These are phyloP conservation scores for Acholoe squamosa DNA, from an alignment of 2,888 invertebrate species.

Conservation along the genomic window DNA sequence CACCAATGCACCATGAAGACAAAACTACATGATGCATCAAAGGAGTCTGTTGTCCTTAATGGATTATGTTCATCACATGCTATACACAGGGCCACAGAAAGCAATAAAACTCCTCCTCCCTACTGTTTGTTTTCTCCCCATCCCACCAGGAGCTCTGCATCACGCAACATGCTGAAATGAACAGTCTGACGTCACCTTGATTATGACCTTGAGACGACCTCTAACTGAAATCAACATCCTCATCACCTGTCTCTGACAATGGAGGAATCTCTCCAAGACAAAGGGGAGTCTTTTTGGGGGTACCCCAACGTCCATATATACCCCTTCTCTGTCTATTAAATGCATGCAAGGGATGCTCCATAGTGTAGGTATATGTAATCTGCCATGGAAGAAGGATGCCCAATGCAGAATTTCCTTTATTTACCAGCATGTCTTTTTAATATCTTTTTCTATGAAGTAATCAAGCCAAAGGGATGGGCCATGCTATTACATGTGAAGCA, in stretches of 20 bases:
- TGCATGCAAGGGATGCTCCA: too few relatives aligned
- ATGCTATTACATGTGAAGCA: too few relatives aligned
- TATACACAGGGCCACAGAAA: neutral
- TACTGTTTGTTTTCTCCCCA: neutral
- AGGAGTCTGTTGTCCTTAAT: neutral
- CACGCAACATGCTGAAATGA: conserved; percentile 52
- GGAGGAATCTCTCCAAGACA: neutral
- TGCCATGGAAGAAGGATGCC: too few relatives aligned
- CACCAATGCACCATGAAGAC: too few relatives aligned
- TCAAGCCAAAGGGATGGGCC: too few relatives aligned
- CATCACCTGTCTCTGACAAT: conserved; percentile 1
- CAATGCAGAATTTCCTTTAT: too few relatives aligned
- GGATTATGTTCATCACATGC: neutral
- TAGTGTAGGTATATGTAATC: too few relatives aligned
- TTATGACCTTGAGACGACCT: conserved; percentile 46
- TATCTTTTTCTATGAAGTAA: too few relatives aligned
- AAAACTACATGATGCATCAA: too few relatives aligned
- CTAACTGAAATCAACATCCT: conserved; percentile 46
- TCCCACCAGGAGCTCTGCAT: neutral
- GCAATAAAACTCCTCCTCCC: neutral
- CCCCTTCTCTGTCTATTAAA: too few relatives aligned
- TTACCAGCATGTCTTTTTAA: too few relatives aligned
- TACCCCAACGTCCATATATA: neutral
- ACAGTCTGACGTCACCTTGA: conserved; percentile 49
- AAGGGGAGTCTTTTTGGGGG: neutral